Evolutionary conservation across 2,113 vertebrate genomes (phyloP).

Genomic region (Ophthalmolycus amberensis): DNA sequence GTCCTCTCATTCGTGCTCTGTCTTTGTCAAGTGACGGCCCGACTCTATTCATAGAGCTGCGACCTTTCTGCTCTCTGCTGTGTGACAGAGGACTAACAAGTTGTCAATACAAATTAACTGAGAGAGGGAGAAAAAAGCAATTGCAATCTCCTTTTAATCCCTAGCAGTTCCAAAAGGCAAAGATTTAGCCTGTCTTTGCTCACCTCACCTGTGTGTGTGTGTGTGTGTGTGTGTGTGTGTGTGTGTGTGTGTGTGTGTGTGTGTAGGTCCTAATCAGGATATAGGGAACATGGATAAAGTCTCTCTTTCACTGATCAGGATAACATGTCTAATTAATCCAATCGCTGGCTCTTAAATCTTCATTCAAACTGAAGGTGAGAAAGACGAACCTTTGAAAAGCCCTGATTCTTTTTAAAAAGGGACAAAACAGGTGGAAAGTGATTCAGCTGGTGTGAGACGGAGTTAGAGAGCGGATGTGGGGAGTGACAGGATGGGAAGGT

Average conservation of each 20-base stretch:
- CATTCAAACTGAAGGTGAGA: slow-evolving; percentile 64
- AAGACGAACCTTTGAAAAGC: slow-evolving; percentile 65
- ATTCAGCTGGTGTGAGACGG: slow-evolving; percentile 38
- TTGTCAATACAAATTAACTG: slow-evolving; percentile 79
- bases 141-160: slow-evolving; percentile 82
- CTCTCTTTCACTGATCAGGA: slow-evolving; percentile 79
- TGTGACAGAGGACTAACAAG: slow-evolving; percentile 68
- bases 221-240: slow-evolving; percentile 24
- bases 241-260: slow-evolving; percentile 29
- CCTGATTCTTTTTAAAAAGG: slow-evolving; percentile 49
- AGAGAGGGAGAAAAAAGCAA: slow-evolving; percentile 68
- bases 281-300: slow-evolving; percentile 72
- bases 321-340: slow-evolving; percentile 82
- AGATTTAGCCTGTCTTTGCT: slow-evolving; percentile 70
- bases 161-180: slow-evolving; percentile 69
- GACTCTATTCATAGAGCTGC: slow-evolving; percentile 61
- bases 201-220: slow-evolving; percentile 46
- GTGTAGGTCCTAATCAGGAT: slow-evolving; percentile 70
- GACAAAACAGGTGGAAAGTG: slow-evolving; percentile 56
- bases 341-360: slow-evolving; percentile 72
- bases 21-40: slow-evolving; percentile 62
- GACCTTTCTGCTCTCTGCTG: slow-evolving; percentile 58
- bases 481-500: slow-evolving; percentile 32
- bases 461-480: slow-evolving; percentile 16
- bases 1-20: slow-evolving; percentile 47